Percentiles rank a stretch among this genome's conserved stretches.
Evolutionary conservation across 2,113 vertebrate species (phyloP).

Genomic region (Ceyx margarethae): DNA sequence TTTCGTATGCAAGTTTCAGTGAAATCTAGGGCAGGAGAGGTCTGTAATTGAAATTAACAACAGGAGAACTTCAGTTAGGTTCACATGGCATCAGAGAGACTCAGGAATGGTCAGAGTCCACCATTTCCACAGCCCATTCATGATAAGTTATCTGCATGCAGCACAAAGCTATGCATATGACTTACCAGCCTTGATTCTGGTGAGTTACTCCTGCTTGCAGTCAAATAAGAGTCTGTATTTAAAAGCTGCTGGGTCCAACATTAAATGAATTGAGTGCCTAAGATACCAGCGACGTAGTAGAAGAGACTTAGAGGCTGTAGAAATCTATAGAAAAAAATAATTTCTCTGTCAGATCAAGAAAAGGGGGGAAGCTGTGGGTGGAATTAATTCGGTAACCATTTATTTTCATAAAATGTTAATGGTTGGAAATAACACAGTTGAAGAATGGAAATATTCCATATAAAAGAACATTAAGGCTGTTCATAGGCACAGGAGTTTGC

Average conservation of each 20-base stretch:
- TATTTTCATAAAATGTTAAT: constrained; percentile 57
- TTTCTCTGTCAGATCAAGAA: constrained; percentile 14
- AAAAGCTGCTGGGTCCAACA: constrained; percentile 13
- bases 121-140: not conserved
- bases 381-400: constrained; percentile 54
- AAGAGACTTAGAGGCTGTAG: not conserved
- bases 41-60: not conserved
- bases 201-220: not conserved
- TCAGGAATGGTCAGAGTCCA: not conserved
- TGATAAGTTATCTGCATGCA: not conserved
- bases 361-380: constrained; percentile 14
- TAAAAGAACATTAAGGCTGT: constrained; percentile 20
- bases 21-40: not conserved
- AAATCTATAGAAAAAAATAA: not conserved
- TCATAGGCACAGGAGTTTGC: constrained; percentile 23
- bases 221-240: not conserved
- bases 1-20: not conserved
- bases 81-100: not conserved
- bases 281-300: not conserved
- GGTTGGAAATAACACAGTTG: constrained; percentile 19
- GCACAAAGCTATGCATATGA: not conserved
- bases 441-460: constrained; percentile 44
- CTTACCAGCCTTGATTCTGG: not conserved
- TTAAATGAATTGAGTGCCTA: not conserved
- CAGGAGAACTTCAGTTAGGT: not conserved